phyloP scores from a whole-genome alignment of 1,140 invertebrate genomes.

The Euglossa dilemma region DNA sequence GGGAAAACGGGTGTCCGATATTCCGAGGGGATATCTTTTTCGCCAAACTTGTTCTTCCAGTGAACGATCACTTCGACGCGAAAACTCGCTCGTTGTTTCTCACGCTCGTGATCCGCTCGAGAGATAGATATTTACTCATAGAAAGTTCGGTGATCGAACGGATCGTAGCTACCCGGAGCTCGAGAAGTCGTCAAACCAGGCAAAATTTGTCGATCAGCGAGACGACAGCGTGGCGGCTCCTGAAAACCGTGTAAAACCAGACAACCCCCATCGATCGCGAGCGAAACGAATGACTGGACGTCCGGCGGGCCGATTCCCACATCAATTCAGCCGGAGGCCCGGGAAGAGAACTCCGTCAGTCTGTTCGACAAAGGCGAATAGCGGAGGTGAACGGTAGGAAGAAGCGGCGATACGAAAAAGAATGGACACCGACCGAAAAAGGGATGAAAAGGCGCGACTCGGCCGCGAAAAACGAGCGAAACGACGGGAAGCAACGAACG shows the following conservation, averaged over 20 bases:
- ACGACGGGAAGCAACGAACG: not conserved
- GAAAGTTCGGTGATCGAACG: too few species aligned
- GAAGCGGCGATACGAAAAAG: constrained; percentile 42
- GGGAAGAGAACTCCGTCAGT: constrained; percentile 13
- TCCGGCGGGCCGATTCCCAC: constrained; percentile 42
- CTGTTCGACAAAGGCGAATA: constrained; percentile 27
- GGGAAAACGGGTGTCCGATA: too few species aligned
- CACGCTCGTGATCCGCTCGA: too few species aligned
- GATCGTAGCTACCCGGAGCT: too few species aligned
- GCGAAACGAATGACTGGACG: constrained; percentile 12
- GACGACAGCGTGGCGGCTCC: not conserved
- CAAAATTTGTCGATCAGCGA: constrained; percentile 4
- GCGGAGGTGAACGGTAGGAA: constrained; percentile 4
- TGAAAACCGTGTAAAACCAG: constrained; percentile 49
- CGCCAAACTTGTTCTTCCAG: too few species aligned
- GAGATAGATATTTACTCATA: too few species aligned
- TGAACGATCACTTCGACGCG: too few species aligned
- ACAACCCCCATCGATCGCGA: constrained; percentile 37
- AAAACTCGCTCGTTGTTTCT: too few species aligned
- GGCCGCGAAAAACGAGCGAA: constrained; percentile 20
- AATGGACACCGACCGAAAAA: constrained; percentile 43
- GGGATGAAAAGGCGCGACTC: constrained; percentile 38
- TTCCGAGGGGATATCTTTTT: too few species aligned
- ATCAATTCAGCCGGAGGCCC: constrained; percentile 38
- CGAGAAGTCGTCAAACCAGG: constrained; percentile 1